Conservation (phyloP, 92 coral and sea anemone species). For the Paragorgia papillata region DNA sequence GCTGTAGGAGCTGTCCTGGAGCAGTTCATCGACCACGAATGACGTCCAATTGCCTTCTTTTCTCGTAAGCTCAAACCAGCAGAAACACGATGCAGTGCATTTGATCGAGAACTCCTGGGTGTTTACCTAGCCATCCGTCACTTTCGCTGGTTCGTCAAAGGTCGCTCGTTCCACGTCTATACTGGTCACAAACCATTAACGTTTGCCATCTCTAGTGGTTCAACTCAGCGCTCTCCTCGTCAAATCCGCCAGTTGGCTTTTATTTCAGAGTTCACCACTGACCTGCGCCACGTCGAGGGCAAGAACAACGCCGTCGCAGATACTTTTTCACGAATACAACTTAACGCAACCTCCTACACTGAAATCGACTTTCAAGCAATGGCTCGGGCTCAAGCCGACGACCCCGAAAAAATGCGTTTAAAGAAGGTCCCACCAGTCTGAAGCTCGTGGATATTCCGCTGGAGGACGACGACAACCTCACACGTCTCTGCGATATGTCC, state of each 20-base stretch:
- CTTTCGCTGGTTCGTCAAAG: too few relatives aligned
- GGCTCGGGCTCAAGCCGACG: too few relatives aligned
- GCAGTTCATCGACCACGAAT: too few relatives aligned
- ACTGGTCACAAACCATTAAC: constrained; percentile 26
- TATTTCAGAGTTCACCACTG: too few relatives aligned
- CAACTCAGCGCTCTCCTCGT: constrained; percentile 21
- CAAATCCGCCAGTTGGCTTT: too few relatives aligned
- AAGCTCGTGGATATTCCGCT: constrained; percentile 8
- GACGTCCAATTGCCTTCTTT: constrained; percentile 38
- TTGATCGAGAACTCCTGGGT: too few relatives aligned
- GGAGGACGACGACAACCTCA: neutral
- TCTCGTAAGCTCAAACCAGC: constrained; percentile 10
- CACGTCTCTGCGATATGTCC: neutral
- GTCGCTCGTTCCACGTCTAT: too few relatives aligned
- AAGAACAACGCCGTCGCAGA: neutral
- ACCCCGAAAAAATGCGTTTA: neutral
- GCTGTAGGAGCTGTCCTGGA: constrained; percentile 39
- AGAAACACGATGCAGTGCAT: constrained; percentile 10
- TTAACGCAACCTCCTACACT: too few relatives aligned
- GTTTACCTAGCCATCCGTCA: too few relatives aligned
- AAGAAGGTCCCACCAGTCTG: neutral
- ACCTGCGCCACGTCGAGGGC: too few relatives aligned
- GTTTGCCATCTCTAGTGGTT: constrained; percentile 3
- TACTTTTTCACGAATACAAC: constrained; percentile 4
- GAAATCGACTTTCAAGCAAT: too few relatives aligned